Percentiles rank a stretch among this genome's conserved stretches.
Evolutionary conservation across 2,888 invertebrate species (phyloP).

Genomic region (Vandiemenella viatica): DNA sequence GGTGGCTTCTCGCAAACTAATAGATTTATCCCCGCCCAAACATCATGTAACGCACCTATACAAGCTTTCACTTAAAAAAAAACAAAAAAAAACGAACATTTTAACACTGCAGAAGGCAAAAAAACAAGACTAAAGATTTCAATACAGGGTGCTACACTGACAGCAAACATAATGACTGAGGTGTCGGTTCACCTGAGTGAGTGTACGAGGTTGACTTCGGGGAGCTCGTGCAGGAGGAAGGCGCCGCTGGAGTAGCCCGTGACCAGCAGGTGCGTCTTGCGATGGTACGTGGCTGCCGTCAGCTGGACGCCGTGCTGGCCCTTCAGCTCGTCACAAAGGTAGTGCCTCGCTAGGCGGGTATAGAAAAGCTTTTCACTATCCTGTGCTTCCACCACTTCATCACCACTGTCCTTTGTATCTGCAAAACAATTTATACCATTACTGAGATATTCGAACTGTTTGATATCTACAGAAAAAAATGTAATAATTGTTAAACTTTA

Average conservation of each 20-base stretch:
- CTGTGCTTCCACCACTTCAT: neutral
- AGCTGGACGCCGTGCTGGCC: conserved; percentile 45
- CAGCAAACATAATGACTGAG: neutral
- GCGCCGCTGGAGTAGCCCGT: conserved; percentile 82
- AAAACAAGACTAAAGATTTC: too few relatives aligned
- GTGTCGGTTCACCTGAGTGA: conserved; percentile 39
- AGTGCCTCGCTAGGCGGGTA: conserved; percentile 56
- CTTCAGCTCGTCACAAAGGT: conserved; percentile 55
- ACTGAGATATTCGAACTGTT: too few relatives aligned
- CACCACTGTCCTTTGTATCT: neutral
- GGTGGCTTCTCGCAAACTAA: too few relatives aligned
- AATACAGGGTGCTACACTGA: neutral
- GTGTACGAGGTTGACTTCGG: conserved; percentile 85
- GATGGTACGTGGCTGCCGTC: conserved; percentile 73
- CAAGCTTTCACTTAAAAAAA: too few relatives aligned
- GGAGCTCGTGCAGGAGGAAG: conserved; percentile 88
- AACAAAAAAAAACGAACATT: too few relatives aligned
- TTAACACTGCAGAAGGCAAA: too few relatives aligned
- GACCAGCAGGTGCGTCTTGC: conserved; percentile 62
- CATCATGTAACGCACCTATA: too few relatives aligned
- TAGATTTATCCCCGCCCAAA: too few relatives aligned
- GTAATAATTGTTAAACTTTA: neutral
- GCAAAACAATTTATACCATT: neutral
- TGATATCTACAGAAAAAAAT: too few relatives aligned
- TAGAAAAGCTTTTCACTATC: conserved; percentile 36